Evolutionary conservation across 2,888 invertebrate species (phyloP), one percentile per base, ranked within the genome.

Genomic region (Polydrusus tereticollis): DNA sequence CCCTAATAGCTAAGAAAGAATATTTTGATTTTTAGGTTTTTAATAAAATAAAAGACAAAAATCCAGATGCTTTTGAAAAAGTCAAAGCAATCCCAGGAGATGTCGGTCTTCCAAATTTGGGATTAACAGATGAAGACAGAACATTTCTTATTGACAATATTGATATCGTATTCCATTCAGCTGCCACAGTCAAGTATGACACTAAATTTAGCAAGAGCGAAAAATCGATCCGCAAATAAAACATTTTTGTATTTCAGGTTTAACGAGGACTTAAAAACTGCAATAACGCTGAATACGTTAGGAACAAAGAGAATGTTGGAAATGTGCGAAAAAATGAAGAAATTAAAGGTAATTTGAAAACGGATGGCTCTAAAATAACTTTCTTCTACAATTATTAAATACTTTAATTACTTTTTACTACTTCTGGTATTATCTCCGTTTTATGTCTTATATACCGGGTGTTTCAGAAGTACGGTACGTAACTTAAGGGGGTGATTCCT

Each of bases 101-200:
- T 83, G 93, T 96, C 1, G 89, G 91, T 0, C 86, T 90, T 16
- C 89, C 91, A 0, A 89, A 90, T 74, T 86, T 95, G 23, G 94
- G 95, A 8, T 89, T 96, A 58, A 89, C 88, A 69, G 84, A 87
- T 0, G 87, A 89, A 3, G 93, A 94, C 81, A 89, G 90, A 63
- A 85, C 86, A 45, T 86, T 89, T 73, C 83, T 95, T 14, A 85
- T 86, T 16, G 88, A 90, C 4, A 89, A 91, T 55, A 93, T 97
- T 12, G 91, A 95, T 38, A 89, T 95, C 12, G 94, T 98, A 64
- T 96, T 98, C 85, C 98, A 99, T 85, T 95, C 96, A 20, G 99
- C 98, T 0, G 98, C 98, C 0, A 98, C 98, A 0, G 96, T 99
- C 16, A 91, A 93, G 79, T 85, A 80, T 80, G 79, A 73, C 38